phyloP scores from a whole-genome alignment of 2,113 vertebrate species.

The Raja brachyura region DNA sequence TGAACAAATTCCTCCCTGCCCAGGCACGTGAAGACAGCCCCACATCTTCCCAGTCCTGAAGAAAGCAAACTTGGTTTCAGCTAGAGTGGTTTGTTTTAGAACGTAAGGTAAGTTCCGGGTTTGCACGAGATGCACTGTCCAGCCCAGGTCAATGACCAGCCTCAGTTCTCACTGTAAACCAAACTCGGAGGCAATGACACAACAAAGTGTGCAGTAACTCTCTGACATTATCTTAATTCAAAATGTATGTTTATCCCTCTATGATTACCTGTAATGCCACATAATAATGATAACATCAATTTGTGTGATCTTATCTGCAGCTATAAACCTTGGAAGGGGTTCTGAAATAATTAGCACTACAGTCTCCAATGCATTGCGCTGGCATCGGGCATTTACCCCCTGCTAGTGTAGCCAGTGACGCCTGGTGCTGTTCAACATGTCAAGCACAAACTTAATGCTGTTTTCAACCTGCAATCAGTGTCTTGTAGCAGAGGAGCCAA shows the following conservation, averaged over 20 bases:
- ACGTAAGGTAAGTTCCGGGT: background rate
- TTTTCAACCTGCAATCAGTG: background rate
- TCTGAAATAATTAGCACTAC: background rate
- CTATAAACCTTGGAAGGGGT: background rate
- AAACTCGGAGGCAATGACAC: too few species aligned
- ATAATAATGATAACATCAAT: background rate
- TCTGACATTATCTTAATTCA: background rate
- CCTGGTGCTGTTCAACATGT: background rate
- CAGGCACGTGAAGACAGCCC: too few species aligned
- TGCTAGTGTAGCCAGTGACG: background rate
- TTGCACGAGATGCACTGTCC: slow-evolving; percentile 10
- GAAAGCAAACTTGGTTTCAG: background rate
- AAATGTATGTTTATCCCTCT: background rate
- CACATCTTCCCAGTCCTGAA: background rate
- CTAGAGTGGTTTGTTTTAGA: background rate
- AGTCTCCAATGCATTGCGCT: background rate
- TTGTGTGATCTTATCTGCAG: background rate
- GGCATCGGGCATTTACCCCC: background rate
- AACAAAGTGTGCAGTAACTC: background rate
- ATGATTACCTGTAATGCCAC: background rate
- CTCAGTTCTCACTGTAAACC: background rate
- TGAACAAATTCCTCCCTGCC: too few species aligned
- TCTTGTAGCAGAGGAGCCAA: background rate
- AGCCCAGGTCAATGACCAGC: slow-evolving; percentile 9
- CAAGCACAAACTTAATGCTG: background rate